Conservation (phyloP, 2,797 vertebrate genomes). For the Halcyon smyrnensis region DNA sequence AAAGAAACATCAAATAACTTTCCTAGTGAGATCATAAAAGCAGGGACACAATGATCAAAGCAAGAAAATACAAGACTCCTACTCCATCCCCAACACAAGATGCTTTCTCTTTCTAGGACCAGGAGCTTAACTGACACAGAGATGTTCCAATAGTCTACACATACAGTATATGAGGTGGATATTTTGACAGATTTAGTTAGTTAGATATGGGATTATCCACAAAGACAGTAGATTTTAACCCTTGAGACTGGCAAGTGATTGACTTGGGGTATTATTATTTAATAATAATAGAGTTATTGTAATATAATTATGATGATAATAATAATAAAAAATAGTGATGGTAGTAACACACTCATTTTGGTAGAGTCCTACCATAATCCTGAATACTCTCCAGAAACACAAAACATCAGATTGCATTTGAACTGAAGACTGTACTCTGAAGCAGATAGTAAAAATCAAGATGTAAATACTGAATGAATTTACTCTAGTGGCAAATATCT, state of each 20-base stretch:
- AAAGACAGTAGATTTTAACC: neutral
- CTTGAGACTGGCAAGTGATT: neutral
- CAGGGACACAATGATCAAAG: neutral
- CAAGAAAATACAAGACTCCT: neutral
- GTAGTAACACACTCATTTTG: neutral
- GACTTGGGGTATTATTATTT: neutral
- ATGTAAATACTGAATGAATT: neutral
- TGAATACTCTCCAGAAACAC: neutral
- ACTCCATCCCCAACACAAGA: neutral
- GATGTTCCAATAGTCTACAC: neutral
- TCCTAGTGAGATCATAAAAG: neutral
- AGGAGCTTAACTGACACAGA: neutral
- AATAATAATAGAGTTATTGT: neutral
- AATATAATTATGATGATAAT: neutral
- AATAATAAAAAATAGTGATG: neutral
- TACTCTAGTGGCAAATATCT: neutral
- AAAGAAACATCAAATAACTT: conserved; percentile 1
- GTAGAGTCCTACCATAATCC: neutral
- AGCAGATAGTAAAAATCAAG: neutral
- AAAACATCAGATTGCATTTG: neutral
- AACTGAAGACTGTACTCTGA: neutral
- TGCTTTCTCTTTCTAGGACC: neutral
- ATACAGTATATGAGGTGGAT: neutral
- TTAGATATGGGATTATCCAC: neutral
- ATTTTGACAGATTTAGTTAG: neutral